Evolutionary conservation across 2,113 vertebrate species (phyloP), one percentile per base, ranked within the genome.

Genomic region (Collichthys lucidus): DNA sequence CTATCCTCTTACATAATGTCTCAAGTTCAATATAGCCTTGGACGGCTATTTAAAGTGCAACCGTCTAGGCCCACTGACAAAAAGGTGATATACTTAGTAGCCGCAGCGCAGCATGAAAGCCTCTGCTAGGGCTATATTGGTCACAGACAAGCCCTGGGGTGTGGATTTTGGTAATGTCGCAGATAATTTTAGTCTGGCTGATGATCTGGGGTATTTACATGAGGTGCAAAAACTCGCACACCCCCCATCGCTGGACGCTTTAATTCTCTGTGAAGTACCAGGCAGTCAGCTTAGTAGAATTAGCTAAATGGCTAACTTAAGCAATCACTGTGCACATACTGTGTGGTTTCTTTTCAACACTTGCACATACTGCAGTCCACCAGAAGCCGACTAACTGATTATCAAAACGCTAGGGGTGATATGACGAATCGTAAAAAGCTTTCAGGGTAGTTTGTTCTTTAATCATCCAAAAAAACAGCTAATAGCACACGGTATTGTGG

Each of bases 51-150:
- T 95, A 95, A 84, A 77, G 95, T 76, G 20, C 11, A 53, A 62
- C 81, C 26, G 88, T 90, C 91, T 92, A 79, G 94, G 94, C 93
- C 88, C 79, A 83, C 91, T 94, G 95, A 96, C 95, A 95, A 95
- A 95, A 94, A 93, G 88, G 86, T 92, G 96, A 96, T 96, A 96
- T 88, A 95, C 93, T 95, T 94, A 94, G 74, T 82, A 88, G 87
- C 90, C 81, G 44, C 89, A 83, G 62, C 11, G 79, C 91, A 79
- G 91, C 95, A 94, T 94, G 95, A 95, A 96, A 96, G 94, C 84
- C 83, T 79, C 14, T 82, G 92, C 91, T 56, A 79, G 61, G 71
- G 88, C 87, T 96, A 96, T 95, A 95, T 94, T 88, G 82, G 91
- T 92, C 91, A 74, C 88, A 90, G 92, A 92, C 91, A 75, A 91